Evolutionary conservation across 1,140 invertebrate species (phyloP), one percentile per base, ranked within the genome.

Genomic region (Adoxophyes honmai): DNA sequence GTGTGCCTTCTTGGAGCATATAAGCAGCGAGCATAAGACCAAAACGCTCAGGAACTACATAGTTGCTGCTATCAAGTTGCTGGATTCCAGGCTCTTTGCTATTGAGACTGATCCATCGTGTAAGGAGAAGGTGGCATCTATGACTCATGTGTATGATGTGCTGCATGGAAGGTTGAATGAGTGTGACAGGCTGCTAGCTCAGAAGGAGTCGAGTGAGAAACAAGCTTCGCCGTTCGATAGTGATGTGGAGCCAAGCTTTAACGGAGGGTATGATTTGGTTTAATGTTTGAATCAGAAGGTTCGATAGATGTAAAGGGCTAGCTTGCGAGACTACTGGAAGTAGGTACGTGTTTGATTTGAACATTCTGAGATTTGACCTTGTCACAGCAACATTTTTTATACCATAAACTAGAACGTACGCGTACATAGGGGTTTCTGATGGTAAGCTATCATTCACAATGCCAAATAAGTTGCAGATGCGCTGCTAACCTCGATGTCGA

Each of bases 21-120:
- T 90, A 57, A 81, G 82, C 51, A 81, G 75, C 58, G 87, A 89
- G 56, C 87, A 89, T 51, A 90, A 89, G 59, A 87, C 82, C 39
- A 90, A 90, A 64, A 89, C 89, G 0, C 66, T 89, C 13, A 72
- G 88, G 34, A 89, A 88, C 37, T 90, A 90, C 44, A 86, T 89
- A 6, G 87, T 90, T 4, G 88, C 86, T 7, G 86, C 86, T 8
- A 89, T 90, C 13, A 90, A 90, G 57, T 57, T 90, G 14, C 62
- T 90, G 5, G 89, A 90, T 71, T 90, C 88, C 0, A 70, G 89
- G 51, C 69, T 90, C 10, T 89, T 90, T 54, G 85, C 88, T 1
- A 89, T 90, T 18, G 89, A 89, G 75, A 83, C 80, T 14, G 89
- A 90, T 62, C 87, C 87, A 6, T 68, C 79, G 0, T 89, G 85